Conservation (phyloP, 2,888 invertebrate species). For the Drosophila anomalata region DNA sequence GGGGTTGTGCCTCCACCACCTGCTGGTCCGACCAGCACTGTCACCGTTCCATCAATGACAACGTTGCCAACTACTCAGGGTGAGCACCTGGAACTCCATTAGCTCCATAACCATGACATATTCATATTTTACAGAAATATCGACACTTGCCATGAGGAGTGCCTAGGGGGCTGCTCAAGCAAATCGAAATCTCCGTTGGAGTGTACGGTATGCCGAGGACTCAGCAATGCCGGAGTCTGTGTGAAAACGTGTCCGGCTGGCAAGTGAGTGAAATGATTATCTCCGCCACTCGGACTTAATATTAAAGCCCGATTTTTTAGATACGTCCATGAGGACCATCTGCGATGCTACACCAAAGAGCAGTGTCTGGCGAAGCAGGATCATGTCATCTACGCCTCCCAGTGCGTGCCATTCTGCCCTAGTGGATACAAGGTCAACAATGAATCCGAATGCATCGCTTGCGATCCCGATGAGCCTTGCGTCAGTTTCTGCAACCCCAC, state of each 20-base stretch:
- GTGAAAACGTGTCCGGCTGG: constrained; percentile 87
- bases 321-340: constrained; percentile 68
- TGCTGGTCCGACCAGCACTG: constrained; percentile 82
- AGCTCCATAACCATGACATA: too few species aligned
- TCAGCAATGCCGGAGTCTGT: constrained; percentile 86
- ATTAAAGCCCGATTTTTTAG: constrained; percentile 52
- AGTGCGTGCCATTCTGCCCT: constrained; percentile 72
- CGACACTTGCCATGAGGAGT: constrained; percentile 88
- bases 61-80: constrained; percentile 65
- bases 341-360: constrained; percentile 88
- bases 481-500: constrained; percentile 59
- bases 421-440: constrained; percentile 55
- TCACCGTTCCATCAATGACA: constrained; percentile 80
- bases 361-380: constrained; percentile 86
- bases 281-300: not conserved
- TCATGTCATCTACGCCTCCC: constrained; percentile 46
- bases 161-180: constrained; percentile 90
- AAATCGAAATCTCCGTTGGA: constrained; percentile 81
- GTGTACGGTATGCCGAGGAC: constrained; percentile 89
- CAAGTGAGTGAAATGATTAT: constrained; percentile 84
- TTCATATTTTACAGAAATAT: constrained; percentile 2
- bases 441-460: constrained; percentile 52
- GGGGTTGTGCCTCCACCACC: constrained; percentile 72
- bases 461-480: constrained; percentile 56
- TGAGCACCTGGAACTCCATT: constrained; percentile 44